Base-by-base conservation (phyloP, 2,888 invertebrate genomes). In the Acleris cristana region DNA sequence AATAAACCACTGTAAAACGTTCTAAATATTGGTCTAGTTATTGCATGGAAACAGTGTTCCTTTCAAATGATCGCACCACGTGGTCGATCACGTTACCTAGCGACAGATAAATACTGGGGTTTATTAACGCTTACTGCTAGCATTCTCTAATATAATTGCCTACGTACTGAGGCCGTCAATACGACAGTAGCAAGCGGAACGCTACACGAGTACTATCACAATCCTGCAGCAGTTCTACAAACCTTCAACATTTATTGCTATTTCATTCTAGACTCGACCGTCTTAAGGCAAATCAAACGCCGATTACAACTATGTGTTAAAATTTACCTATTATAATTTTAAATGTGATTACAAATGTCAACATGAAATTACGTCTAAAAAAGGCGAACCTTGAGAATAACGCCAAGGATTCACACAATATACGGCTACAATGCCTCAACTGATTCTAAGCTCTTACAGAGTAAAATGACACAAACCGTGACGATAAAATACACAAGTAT, bases 21-120 rank as follows among this genome's bases (percentile, higher is more conserved):
- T 89, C 89, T 92, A 92, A 89, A 90, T 88, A 92, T 92, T 92
- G 92, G 92, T 92, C 92, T 92, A 92, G 80, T 90, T 92, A 92
- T 92, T 92, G 92, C 92, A 75, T 79, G 82, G 85, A 83, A 83
- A 84, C 70, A 70, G 71, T 65, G 65, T 77, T 79, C 79, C 85
- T 80, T 79, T 78, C 77, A 78, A 80, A 75, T 73, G n/a, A 48
- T 8, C 75, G 71, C 79, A 83, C 82, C 87, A 89, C 79, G 81
- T 82, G 82, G 86, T 85, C 83, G 79, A 82, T 78, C 76, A 79
- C 72, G 75, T 80, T 79, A 77, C 78, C 75, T 76, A 73, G 78
- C 79, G 74, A 79, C 70, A 70, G 78, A 81, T 70, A 75, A 63
- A 69, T 69, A 74, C 81, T 86, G 91, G 90, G 89, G 90, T 90